Evolutionary conservation across 2,888 invertebrate species (phyloP).

Genomic region (Synanthedon formicaeformis): DNA sequence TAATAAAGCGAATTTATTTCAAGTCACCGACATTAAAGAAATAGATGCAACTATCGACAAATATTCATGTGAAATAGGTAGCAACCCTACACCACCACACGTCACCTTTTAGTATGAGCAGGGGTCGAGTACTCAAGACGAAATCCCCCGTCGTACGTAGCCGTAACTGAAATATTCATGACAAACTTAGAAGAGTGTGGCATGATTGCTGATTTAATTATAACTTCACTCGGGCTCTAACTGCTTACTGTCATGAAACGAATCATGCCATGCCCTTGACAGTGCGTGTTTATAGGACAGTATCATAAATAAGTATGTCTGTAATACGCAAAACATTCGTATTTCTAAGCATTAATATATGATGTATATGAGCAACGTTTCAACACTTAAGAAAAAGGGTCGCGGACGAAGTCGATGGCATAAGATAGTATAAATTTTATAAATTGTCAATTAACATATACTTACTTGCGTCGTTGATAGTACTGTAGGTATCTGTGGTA

Average conservation of each 20-base stretch:
- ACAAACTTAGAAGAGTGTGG: slow-evolving; percentile 30
- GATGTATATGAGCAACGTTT: too few relatives aligned
- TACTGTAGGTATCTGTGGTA: not conserved
- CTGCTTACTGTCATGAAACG: slow-evolving; percentile 42
- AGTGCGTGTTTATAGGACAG: slow-evolving; percentile 4
- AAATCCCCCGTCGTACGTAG: slow-evolving; percentile 44
- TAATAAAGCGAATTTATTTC: too few relatives aligned
- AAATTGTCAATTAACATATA: too few relatives aligned
- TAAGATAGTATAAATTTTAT: too few relatives aligned
- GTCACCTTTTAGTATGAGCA: slow-evolving; percentile 31
- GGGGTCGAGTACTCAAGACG: slow-evolving; percentile 30
- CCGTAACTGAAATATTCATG: slow-evolving; percentile 43
- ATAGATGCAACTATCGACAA: too few relatives aligned
- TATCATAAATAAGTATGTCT: slow-evolving; percentile 3
- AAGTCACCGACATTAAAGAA: too few relatives aligned
- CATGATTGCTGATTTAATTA: slow-evolving; percentile 51
- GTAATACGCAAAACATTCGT: too few relatives aligned
- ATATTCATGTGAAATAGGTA: too few relatives aligned
- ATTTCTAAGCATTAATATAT: too few relatives aligned
- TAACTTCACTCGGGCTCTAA: slow-evolving; percentile 30
- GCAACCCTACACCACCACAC: not conserved
- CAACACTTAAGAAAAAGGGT: too few relatives aligned
- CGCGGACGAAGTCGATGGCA: too few relatives aligned
- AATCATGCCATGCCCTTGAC: slow-evolving; percentile 5
- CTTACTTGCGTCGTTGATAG: too few relatives aligned